Evolutionary conservation across 2,888 invertebrate species (phyloP).

Genomic region (Euzetes globulus): DNA sequence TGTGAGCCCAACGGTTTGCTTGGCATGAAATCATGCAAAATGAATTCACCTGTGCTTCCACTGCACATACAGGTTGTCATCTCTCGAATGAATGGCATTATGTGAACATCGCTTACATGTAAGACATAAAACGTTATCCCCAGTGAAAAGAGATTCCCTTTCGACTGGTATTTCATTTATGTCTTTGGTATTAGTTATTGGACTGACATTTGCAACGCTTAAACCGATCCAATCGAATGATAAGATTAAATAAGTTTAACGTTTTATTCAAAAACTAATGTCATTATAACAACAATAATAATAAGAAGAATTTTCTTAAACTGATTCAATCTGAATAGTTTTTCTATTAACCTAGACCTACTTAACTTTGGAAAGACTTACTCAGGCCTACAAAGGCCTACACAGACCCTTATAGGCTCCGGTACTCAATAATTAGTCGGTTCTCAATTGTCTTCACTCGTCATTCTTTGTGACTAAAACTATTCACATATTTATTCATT

Average conservation of each 20-base stretch:
- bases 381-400: conserved; percentile 7
- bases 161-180: conserved; percentile 20
- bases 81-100: conserved; percentile 9
- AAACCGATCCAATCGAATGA: too few species aligned
- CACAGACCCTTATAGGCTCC: not conserved
- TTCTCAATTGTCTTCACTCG: not conserved
- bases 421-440: not conserved
- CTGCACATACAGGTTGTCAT: conserved; percentile 26
- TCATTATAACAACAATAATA: not conserved
- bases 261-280: not conserved
- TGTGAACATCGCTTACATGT: conserved; percentile 12
- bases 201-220: too few species aligned
- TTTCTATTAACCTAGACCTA: conserved; percentile 28
- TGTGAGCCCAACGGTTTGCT: conserved; percentile 5
- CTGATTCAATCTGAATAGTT: conserved; percentile 7
- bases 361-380: not conserved
- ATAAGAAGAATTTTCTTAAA: not conserved
- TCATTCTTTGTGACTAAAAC: not conserved
- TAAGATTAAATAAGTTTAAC: too few species aligned
- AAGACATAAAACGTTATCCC: conserved; percentile 13
- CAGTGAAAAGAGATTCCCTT: conserved; percentile 11
- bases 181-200: not conserved
- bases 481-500: not conserved
- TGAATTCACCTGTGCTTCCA: conserved; percentile 24
- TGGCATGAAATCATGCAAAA: conserved; percentile 26